These are phyloP conservation scores for Triops longicaudatus DNA, from an alignment of 1,140 invertebrate genomes.

Conservation along the genomic window DNA sequence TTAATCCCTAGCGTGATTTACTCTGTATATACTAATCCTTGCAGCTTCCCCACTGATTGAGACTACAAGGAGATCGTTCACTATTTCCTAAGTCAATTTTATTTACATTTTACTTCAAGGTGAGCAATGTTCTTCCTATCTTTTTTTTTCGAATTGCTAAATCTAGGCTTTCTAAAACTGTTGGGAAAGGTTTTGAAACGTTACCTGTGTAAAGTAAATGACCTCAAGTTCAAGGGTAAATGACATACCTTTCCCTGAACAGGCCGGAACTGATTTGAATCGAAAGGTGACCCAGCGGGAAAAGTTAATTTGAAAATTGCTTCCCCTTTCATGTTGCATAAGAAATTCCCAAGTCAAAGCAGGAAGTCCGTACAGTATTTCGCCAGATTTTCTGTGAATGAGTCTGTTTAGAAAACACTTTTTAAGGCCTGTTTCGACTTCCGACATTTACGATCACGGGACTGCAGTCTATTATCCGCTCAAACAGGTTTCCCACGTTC, in stretches of 20 bases:
- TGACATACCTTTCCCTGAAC: not conserved
- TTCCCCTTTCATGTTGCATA: not conserved
- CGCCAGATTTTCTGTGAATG: not conserved
- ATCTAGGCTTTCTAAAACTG: not conserved
- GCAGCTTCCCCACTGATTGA: not conserved
- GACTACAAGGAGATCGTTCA: not conserved
- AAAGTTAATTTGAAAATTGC: not conserved
- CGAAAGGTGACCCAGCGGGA: not conserved
- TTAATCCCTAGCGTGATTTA: not conserved
- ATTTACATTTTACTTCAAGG: not conserved
- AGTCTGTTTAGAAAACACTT: not conserved
- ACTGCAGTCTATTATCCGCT: not conserved
- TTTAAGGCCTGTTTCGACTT: not conserved
- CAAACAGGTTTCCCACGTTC: not conserved
- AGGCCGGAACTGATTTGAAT: not conserved
- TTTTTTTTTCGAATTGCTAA: not conserved
- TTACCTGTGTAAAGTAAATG: not conserved
- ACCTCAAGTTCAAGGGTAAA: constrained; percentile 10
- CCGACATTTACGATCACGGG: not conserved
- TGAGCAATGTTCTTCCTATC: not conserved
- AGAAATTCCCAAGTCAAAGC: not conserved
- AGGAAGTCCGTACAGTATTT: not conserved
- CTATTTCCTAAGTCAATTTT: not conserved
- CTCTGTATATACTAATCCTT: not conserved
- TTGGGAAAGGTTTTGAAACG: not conserved